Percentiles rank a stretch among this genome's conserved stretches.
Conservation (phyloP, 1,140 invertebrate genomes). For the Pteromalus puparum region DNA sequence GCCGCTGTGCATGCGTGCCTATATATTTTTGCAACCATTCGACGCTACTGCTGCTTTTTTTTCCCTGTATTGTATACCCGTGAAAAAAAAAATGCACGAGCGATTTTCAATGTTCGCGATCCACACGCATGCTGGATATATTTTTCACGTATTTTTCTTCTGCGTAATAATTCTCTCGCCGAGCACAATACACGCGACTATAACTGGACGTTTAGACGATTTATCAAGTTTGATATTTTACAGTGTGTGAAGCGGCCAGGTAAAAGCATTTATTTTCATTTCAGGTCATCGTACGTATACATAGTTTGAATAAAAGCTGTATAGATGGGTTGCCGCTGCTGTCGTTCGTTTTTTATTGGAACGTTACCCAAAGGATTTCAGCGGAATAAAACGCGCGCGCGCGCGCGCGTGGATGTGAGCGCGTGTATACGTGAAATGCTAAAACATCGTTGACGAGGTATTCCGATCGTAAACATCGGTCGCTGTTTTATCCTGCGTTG, state of each 20-base stretch:
- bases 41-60: neutral
- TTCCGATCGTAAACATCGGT: conserved; percentile 47
- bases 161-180: neutral
- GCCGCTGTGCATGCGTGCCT: neutral
- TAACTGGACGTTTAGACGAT: neutral
- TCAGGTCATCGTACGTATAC: neutral
- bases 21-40: neutral
- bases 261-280: conserved; percentile 38
- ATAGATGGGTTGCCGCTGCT: neutral
- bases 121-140: too few relatives aligned
- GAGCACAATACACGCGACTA: neutral
- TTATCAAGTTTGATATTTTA: neutral
- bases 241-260: too few relatives aligned
- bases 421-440: conserved; percentile 51
- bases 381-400: conserved; percentile 30
- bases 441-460: conserved; percentile 53
- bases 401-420: neutral
- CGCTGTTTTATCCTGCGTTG: conserved; percentile 45
- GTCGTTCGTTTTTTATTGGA: conserved; percentile 47
- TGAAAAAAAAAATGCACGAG: neutral
- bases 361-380: conserved; percentile 46
- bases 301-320: neutral
- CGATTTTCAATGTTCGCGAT: neutral
- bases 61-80: neutral
- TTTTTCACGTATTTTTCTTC: neutral